phyloP scores from a whole-genome alignment of 2,797 vertebrate genomes.

The Sebastiscus tertius region DNA sequence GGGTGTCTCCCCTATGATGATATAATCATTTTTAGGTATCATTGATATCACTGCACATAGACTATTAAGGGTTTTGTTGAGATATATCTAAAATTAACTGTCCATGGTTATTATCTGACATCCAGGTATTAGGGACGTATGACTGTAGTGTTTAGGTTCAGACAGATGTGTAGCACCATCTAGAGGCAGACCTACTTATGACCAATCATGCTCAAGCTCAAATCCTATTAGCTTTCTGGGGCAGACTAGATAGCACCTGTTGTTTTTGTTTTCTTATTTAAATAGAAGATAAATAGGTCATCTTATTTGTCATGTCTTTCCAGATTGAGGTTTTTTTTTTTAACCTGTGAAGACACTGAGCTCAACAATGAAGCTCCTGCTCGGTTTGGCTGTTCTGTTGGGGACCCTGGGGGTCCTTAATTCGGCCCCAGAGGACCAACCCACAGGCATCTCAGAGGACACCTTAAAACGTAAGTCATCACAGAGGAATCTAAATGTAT shows the following conservation, averaged over 20 bases:
- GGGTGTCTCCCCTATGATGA: background rate
- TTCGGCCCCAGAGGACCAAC: constrained; percentile 68
- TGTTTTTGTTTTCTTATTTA: background rate
- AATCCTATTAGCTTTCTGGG: constrained; percentile 37
- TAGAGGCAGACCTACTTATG: constrained; percentile 50
- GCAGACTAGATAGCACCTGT: background rate
- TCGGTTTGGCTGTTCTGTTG: constrained; percentile 72
- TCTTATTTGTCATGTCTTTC: background rate
- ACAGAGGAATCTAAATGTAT: background rate
- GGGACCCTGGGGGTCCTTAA: constrained; percentile 71
- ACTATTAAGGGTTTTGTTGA: background rate
- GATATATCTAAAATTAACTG: background rate
- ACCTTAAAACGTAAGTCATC: constrained; percentile 83
- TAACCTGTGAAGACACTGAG: background rate
- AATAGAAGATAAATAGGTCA: background rate
- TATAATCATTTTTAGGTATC: background rate
- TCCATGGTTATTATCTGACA: background rate
- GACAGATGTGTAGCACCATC: constrained; percentile 57
- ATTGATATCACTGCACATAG: background rate
- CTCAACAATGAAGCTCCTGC: constrained; percentile 82
- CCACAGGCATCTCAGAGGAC: constrained; percentile 63
- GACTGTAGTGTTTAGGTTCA: background rate
- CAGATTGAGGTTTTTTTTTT: constrained; percentile 6
- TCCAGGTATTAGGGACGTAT: background rate
- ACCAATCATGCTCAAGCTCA: constrained; percentile 11